Evolutionary conservation across 2,888 invertebrate species (phyloP).

Genomic region (Eilema griseolum): DNA sequence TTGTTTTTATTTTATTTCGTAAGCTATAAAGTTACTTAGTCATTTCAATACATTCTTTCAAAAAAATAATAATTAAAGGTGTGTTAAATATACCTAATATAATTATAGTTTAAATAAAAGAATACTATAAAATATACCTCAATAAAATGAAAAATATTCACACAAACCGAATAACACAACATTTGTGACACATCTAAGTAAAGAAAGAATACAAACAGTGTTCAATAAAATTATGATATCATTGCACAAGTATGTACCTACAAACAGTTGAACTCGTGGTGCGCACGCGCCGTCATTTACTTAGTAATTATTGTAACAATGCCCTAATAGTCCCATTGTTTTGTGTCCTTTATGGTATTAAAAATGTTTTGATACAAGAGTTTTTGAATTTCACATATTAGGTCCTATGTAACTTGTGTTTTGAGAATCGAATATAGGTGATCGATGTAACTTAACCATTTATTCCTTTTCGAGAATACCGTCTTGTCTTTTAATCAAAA

Average conservation of each 20-base stretch:
- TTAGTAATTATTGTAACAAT: constrained; percentile 48
- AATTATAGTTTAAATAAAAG: background rate
- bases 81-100: no score
- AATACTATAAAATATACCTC: background rate
- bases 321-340: constrained; percentile 49
- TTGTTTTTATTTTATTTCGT: no score
- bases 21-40: no score
- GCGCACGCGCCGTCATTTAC: constrained; percentile 57
- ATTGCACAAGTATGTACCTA: constrained; percentile 55
- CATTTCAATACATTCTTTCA: no score
- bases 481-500: background rate
- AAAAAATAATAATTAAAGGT: no score
- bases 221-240: constrained; percentile 60
- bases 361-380: background rate
- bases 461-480: background rate
- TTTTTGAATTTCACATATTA: background rate
- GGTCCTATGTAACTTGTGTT: background rate
- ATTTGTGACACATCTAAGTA: constrained; percentile 28
- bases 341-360: constrained; percentile 18
- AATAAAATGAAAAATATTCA: constrained; percentile 9
- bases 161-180: constrained; percentile 3
- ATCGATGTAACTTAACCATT: background rate
- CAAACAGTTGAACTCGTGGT: constrained; percentile 42
- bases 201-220: constrained; percentile 41
- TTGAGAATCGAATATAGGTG: background rate